Evolutionary conservation across 2,113 vertebrate genomes (phyloP).

Genomic region (Hypomesus transpacificus): DNA sequence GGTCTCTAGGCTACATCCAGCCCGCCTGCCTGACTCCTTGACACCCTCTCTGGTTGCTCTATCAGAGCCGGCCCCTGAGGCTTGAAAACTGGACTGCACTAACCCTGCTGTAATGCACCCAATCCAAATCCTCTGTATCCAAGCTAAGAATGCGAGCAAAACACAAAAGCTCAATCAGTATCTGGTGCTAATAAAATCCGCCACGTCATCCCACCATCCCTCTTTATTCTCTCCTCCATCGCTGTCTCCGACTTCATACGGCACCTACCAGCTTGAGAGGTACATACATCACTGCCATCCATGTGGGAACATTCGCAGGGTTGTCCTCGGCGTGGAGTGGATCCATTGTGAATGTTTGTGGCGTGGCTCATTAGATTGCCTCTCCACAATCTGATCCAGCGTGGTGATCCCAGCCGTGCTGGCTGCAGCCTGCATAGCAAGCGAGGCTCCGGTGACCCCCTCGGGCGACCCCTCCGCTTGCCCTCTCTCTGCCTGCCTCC

Average conservation of each 20-base stretch:
- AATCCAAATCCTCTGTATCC: background rate
- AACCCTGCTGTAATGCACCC: background rate
- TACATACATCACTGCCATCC: background rate
- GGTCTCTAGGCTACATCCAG: conserved; percentile 58
- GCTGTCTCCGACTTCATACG: too few species aligned
- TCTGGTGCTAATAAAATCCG: too few species aligned
- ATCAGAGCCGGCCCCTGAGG: conserved; percentile 24
- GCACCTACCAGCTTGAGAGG: too few species aligned
- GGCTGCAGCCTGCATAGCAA: conserved; percentile 64
- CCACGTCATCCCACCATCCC: too few species aligned
- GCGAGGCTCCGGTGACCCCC: conserved; percentile 45
- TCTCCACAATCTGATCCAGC: conserved; percentile 50
- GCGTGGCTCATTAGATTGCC: conserved; percentile 53
- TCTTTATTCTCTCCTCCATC: too few species aligned
- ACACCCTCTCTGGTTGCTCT: conserved; percentile 24
- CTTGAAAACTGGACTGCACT: background rate
- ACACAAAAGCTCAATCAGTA: too few species aligned
- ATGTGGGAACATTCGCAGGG: background rate
- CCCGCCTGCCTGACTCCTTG: conserved; percentile 30
- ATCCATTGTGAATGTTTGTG: conserved; percentile 31
- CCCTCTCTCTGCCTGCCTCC: conserved; percentile 51
- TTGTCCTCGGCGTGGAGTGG: background rate
- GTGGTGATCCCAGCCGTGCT: conserved; percentile 47
- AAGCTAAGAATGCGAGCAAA: too few species aligned
- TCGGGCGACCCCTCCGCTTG: conserved; percentile 44